Evolutionary conservation across 1,140 invertebrate species (phyloP), one percentile per base, ranked within the genome.

Genomic region (Aphis gossypii): DNA sequence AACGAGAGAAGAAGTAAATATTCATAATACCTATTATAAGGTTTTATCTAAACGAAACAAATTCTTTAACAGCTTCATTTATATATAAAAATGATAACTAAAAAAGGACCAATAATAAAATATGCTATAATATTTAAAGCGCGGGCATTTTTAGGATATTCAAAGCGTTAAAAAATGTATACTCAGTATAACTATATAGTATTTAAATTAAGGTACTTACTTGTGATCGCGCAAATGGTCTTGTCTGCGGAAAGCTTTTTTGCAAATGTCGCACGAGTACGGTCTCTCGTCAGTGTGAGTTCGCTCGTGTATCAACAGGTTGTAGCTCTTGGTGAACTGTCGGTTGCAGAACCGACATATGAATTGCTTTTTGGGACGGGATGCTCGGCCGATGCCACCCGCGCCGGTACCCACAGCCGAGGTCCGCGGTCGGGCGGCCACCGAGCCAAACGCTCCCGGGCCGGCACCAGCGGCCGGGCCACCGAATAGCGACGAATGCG

Each of bases 251-350:
- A 98, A 97, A 0, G 97, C 96, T 95, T 97, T 98, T 54, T 97
- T 96, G 95, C 99, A 99, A 94, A 99, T 98, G 95, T 99, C 99
- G 96, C 99, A 99, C 23, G 98, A 98, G 95, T 99, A 99, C 5
- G 99, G 99, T 93, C 99, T 96, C 95, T 99, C 99, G 95, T 99
- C 98, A 7, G 99, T 99, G 95, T 99, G 99, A 4, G 99, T 99
- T 94, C 99, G 96, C 95, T 99, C 98, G 96, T 99, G 99, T 94
- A 99, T 99, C 88, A 99, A 96, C 90, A 99, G 96, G 95, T 99
- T 99, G 96, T 99, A 99, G 35, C 98, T 98, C 96, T 99, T 99
- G 93, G 99, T 99, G 95, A 99, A 99, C 95, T 99, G 98, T 76
- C 99, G 96, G 95, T 98, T 98, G 96, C 99, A 99, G 95, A 98